phyloP scores from a whole-genome alignment of 2,113 vertebrate species.

The Anarrhichthys ocellatus region DNA sequence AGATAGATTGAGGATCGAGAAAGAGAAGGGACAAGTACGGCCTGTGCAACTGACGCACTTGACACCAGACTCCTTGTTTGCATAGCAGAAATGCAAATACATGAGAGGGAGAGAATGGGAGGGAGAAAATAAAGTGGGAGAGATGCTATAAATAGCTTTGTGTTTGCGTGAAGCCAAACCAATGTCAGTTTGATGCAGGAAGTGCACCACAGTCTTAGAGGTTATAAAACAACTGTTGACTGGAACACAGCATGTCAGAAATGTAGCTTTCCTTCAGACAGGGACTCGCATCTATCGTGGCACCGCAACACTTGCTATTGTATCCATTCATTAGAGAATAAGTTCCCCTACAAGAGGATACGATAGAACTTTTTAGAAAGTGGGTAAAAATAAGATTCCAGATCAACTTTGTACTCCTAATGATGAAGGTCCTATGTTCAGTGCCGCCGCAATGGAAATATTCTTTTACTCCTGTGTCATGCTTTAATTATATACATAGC shows the following conservation, averaged over 20 bases:
- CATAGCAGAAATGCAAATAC: constrained; percentile 71
- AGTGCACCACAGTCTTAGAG: constrained; percentile 70
- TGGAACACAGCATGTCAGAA: constrained; percentile 34
- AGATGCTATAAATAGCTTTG: constrained; percentile 78
- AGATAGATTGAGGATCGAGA: constrained; percentile 47
- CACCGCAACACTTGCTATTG: neutral
- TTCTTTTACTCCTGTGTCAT: neutral
- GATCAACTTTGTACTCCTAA: neutral
- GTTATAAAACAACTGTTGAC: constrained; percentile 71
- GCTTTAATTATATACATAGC: neutral
- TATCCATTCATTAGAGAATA: neutral
- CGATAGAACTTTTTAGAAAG: neutral
- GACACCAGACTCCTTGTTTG: constrained; percentile 67
- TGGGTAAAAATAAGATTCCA: neutral
- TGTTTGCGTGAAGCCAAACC: constrained; percentile 76
- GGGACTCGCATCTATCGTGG: neutral
- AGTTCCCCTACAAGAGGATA: neutral
- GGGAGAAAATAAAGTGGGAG: constrained; percentile 67
- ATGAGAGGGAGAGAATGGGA: constrained; percentile 41
- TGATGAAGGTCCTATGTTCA: neutral
- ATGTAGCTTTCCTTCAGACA: constrained; percentile 19
- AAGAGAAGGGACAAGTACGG: constrained; percentile 51
- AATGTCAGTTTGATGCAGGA: constrained; percentile 75
- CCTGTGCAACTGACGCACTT: constrained; percentile 45
- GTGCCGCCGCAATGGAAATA: neutral